Evolutionary conservation across 2,888 invertebrate genomes (phyloP).

Genomic region (Venustoraphidia nigricollis): DNA sequence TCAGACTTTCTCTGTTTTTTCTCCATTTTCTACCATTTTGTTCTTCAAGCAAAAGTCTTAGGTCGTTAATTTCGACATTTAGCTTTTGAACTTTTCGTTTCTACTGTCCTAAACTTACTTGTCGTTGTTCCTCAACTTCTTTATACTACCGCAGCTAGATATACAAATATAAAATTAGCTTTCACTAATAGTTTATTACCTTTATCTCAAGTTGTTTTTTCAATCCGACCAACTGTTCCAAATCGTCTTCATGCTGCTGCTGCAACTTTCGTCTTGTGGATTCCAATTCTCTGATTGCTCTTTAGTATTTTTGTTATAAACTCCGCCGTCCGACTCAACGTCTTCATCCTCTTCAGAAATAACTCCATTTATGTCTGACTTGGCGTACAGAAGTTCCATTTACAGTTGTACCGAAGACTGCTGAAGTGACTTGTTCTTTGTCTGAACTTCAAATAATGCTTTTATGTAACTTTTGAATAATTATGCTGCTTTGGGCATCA

Average conservation of each 20-base stretch:
- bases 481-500: too few species aligned
- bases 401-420: conserved; percentile 66
- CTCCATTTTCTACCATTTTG: conserved; percentile 87
- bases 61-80: conserved; percentile 84
- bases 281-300: conserved; percentile 69
- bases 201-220: conserved; percentile 92
- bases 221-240: conserved; percentile 76
- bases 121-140: conserved; percentile 84
- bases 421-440: conserved; percentile 58
- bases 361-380: conserved; percentile 46
- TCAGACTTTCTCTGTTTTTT: conserved; percentile 93
- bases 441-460: conserved; percentile 69
- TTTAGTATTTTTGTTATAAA: conserved; percentile 70
- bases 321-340: conserved; percentile 39
- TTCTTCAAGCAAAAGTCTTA: conserved; percentile 78
- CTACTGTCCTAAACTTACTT: conserved; percentile 83
- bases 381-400: conserved; percentile 74
- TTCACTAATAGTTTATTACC: conserved; percentile 31
- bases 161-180: not conserved
- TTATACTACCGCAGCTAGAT: conserved; percentile 37
- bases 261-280: conserved; percentile 72
- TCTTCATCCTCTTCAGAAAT: conserved; percentile 51
- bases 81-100: conserved; percentile 85
- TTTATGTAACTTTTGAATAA: too few species aligned
- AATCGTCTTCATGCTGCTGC: conserved; percentile 85